Evolutionary conservation across 1,140 invertebrate species (phyloP).

Genomic region (Ceratina japonica): DNA sequence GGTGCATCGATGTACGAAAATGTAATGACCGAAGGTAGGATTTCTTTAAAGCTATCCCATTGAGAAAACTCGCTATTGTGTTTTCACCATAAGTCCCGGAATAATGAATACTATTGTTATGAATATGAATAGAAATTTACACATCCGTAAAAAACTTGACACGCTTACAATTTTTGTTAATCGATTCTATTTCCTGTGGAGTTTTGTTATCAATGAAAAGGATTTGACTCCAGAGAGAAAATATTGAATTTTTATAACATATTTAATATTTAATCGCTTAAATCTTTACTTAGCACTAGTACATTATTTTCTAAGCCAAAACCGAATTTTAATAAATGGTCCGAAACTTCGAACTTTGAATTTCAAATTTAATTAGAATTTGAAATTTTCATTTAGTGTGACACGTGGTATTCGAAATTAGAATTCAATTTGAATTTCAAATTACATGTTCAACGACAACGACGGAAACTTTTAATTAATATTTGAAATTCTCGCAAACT

Average conservation of each 20-base stretch:
- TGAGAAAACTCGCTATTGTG: no score
- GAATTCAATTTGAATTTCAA: background rate
- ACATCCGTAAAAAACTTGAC: no score
- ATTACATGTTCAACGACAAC: background rate
- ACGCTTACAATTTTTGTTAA: no score
- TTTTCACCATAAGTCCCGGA: no score
- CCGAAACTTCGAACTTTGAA: background rate
- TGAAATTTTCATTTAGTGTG: background rate
- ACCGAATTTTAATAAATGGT: background rate
- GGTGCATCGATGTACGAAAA: constrained; percentile 54
- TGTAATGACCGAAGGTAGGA: constrained; percentile 53
- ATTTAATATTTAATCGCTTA: no score
- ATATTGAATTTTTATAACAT: no score
- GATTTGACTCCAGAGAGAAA: no score
- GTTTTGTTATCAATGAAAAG: no score
- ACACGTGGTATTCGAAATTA: background rate
- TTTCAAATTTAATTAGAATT: background rate
- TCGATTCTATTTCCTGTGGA: no score
- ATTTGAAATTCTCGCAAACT: background rate
- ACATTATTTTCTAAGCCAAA: background rate
- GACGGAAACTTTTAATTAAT: background rate
- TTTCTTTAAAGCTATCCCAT: constrained; percentile 19
- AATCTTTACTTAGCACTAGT: background rate
- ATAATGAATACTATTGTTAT: no score
- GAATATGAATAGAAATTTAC: no score